A percentile compares a stretch with the other conserved stretches of the same genome.
These are phyloP conservation scores for Machaerirhynchus nigripectus DNA, from an alignment of 2,113 vertebrate genomes.

Conservation along the genomic window DNA sequence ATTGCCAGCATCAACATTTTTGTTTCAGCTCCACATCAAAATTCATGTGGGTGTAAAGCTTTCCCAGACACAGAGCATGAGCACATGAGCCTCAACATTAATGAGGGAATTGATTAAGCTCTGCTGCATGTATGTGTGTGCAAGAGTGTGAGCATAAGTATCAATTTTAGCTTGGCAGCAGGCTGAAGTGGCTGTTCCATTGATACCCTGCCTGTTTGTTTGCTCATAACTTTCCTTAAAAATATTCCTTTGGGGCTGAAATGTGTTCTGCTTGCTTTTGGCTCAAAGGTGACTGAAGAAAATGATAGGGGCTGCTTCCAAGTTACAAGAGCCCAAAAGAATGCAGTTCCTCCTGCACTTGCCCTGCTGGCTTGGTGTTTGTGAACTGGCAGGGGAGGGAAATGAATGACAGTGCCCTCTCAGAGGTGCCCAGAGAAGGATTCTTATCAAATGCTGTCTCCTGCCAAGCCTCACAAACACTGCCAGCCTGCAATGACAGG, in stretches of 20 bases:
- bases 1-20: slow-evolving; percentile 62
- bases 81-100: slow-evolving; percentile 47
- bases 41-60: slow-evolving; percentile 63
- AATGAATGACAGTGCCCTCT: slow-evolving; percentile 27
- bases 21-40: slow-evolving; percentile 61
- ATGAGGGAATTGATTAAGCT: slow-evolving; percentile 45
- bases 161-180: slow-evolving; percentile 17
- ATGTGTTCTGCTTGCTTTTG: neutral
- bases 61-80: slow-evolving; percentile 45
- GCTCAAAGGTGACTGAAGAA: neutral
- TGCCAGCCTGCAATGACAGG: neutral
- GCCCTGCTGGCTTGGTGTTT: neutral
- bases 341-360: slow-evolving; percentile 14
- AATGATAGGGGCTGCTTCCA: neutral
- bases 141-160: slow-evolving; percentile 4
- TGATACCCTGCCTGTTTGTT: neutral
- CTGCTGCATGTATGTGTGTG: slow-evolving; percentile 24
- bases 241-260: slow-evolving; percentile 5
- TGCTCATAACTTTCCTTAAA: slow-evolving; percentile 21
- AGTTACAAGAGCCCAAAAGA: slow-evolving; percentile 18
- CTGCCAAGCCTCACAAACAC: slow-evolving; percentile 10
- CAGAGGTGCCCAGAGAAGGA: neutral
- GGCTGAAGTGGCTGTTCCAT: neutral
- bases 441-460: slow-evolving; percentile 40
- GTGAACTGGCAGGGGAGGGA: slow-evolving; percentile 9